phyloP scores from a whole-genome alignment of 2,888 invertebrate species.

The Drosophila acutilabella region DNA sequence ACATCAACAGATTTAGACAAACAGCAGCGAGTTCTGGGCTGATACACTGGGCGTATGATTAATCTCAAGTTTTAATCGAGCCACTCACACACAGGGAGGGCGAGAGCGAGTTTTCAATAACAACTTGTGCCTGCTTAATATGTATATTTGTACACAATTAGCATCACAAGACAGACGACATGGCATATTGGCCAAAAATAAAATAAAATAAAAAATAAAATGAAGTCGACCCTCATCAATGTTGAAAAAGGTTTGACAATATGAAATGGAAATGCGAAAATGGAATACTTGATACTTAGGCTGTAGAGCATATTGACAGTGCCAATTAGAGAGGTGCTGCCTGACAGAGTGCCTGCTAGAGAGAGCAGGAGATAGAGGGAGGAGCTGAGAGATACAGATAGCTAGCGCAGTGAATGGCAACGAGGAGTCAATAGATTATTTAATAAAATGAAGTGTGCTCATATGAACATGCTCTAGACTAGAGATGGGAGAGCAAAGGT shows the following conservation, averaged over 20 bases:
- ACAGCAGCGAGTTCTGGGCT: slow-evolving; percentile 1
- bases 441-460: slow-evolving; percentile 43
- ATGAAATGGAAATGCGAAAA: slow-evolving; percentile 44
- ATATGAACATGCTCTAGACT: neutral
- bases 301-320: slow-evolving; percentile 72
- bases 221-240: slow-evolving; percentile 74
- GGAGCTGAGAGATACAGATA: neutral
- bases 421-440: slow-evolving; percentile 57
- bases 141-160: slow-evolving; percentile 76
- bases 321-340: slow-evolving; percentile 63
- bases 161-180: slow-evolving; percentile 57
- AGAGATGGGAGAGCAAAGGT: neutral
- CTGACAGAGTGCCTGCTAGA: slow-evolving; percentile 25
- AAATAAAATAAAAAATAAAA: neutral
- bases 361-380: too few relatives aligned
- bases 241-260: slow-evolving; percentile 77
- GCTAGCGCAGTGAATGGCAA: slow-evolving; percentile 22
- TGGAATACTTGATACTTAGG: slow-evolving; percentile 53
- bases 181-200: slow-evolving; percentile 6
- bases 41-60: slow-evolving; percentile 52
- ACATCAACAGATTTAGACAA: slow-evolving; percentile 25
- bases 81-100: neutral
- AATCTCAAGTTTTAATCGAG: slow-evolving; percentile 34
- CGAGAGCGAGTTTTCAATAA: slow-evolving; percentile 34
- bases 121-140: slow-evolving; percentile 31